phyloP scores from a whole-genome alignment of 1,140 invertebrate genomes.

The Lasaia peninsularis region DNA sequence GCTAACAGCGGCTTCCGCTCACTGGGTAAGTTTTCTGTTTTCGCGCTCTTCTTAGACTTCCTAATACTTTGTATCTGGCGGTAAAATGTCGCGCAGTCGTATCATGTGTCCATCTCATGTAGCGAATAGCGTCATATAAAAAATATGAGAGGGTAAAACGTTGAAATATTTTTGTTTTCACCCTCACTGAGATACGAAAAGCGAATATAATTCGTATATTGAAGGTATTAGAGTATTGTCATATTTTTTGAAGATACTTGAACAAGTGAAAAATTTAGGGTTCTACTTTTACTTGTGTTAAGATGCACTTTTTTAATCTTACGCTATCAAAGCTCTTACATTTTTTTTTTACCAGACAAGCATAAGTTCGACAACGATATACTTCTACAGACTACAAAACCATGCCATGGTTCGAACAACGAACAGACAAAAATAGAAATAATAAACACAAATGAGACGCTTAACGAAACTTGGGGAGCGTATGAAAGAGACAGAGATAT shows the following conservation, averaged over 20 bases:
- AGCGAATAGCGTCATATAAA: conserved; percentile 26
- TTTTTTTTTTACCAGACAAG: too few species aligned
- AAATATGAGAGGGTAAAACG: conserved; percentile 50
- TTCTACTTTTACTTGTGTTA: too few species aligned
- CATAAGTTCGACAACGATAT: not conserved
- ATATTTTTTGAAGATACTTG: too few species aligned
- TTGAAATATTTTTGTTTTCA: conserved; percentile 51
- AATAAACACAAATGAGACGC: conserved; percentile 46
- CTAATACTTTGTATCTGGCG: conserved; percentile 36
- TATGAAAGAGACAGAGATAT: conserved; percentile 54
- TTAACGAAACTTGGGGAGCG: conserved; percentile 26
- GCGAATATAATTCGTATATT: not conserved
- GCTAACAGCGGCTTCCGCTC: conserved; percentile 53
- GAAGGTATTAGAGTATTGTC: too few species aligned
- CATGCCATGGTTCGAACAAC: not conserved
- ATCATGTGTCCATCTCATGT: conserved; percentile 24
- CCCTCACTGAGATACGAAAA: conserved; percentile 36
- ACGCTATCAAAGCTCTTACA: too few species aligned
- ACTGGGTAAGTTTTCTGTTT: conserved; percentile 66
- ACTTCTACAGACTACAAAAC: too few species aligned
- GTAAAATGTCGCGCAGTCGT: conserved; percentile 34
- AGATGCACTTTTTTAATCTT: too few species aligned
- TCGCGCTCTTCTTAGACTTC: conserved; percentile 39
- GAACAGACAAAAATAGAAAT: conserved; percentile 28
- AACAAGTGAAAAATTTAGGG: too few species aligned